Conservation (phyloP, 2,888 invertebrate species). For the Deilephila porcellus region DNA sequence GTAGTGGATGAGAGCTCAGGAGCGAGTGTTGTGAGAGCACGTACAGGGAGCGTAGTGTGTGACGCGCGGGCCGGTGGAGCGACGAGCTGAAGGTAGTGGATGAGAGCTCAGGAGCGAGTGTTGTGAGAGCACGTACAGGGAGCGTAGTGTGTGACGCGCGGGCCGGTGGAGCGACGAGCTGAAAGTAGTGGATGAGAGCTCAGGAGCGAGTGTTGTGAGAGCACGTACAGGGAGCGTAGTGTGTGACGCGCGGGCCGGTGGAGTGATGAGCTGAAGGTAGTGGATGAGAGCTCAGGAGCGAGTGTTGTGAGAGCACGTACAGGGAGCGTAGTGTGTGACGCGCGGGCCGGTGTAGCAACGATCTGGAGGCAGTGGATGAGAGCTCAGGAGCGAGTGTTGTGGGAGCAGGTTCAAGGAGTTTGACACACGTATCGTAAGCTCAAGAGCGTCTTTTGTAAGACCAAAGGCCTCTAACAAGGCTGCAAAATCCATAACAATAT, state of each 20-base stretch:
- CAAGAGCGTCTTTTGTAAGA: conserved; percentile 2
- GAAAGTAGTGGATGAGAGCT: background rate
- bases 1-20: background rate
- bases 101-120: background rate
- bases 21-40: conserved; percentile 11
- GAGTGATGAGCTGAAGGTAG: background rate
- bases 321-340: conserved; percentile 8
- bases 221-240: conserved; percentile 20
- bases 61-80: background rate
- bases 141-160: conserved; percentile 9
- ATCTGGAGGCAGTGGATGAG: conserved; percentile 14
- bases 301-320: too few relatives aligned
- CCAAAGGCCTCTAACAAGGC: conserved; percentile 8
- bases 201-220: conserved; percentile 6
- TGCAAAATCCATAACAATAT: conserved; percentile 12
- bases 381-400: conserved; percentile 10
- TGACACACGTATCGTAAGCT: background rate
- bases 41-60: conserved; percentile 20
- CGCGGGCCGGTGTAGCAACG: conserved; percentile 1
- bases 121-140: conserved; percentile 18
- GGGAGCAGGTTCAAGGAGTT: background rate
- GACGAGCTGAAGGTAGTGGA: background rate
- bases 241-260: background rate
- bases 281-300: too few relatives aligned
- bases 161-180: background rate